Conservation (phyloP, 2,113 vertebrate species). For the Amia ocellicauda region DNA sequence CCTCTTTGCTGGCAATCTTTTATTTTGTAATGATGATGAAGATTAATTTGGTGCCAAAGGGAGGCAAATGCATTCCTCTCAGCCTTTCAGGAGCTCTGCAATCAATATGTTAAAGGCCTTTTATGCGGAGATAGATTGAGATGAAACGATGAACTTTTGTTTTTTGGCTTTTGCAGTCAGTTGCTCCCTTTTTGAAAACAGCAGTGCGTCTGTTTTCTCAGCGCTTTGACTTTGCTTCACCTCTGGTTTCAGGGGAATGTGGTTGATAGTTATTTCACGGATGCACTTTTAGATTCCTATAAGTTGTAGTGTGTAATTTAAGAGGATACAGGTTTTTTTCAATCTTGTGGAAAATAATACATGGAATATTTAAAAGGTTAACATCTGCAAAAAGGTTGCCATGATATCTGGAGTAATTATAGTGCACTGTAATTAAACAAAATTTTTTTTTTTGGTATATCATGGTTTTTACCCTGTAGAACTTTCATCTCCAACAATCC, state of each 20-base stretch:
- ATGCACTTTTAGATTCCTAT: too few species aligned
- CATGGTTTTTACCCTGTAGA: too few species aligned
- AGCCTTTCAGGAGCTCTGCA: constrained; percentile 5
- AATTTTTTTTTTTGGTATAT: too few species aligned
- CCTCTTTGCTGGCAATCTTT: constrained; percentile 27
- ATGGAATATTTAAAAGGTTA: too few species aligned
- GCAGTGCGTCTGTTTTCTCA: not conserved
- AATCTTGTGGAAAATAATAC: too few species aligned
- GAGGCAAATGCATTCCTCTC: constrained; percentile 24
- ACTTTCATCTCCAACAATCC: too few species aligned
- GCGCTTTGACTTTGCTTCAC: not conserved
- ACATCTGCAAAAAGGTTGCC: too few species aligned
- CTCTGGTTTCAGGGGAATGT: not conserved
- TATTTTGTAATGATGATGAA: constrained; percentile 39
- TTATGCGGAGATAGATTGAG: constrained; percentile 11
- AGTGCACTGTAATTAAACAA: too few species aligned
- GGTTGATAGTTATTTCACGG: not conserved
- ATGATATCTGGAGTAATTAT: too few species aligned
- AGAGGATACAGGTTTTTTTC: not conserved
- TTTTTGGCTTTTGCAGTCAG: constrained; percentile 13
- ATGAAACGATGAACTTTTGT: not conserved
- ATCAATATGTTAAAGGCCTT: not conserved
- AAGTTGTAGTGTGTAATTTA: too few species aligned
- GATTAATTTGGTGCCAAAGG: constrained; percentile 40
- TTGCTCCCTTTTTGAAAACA: not conserved